Base-by-base conservation (phyloP, 1,140 invertebrate genomes). In the Diabrotica undecimpunctata region DNA sequence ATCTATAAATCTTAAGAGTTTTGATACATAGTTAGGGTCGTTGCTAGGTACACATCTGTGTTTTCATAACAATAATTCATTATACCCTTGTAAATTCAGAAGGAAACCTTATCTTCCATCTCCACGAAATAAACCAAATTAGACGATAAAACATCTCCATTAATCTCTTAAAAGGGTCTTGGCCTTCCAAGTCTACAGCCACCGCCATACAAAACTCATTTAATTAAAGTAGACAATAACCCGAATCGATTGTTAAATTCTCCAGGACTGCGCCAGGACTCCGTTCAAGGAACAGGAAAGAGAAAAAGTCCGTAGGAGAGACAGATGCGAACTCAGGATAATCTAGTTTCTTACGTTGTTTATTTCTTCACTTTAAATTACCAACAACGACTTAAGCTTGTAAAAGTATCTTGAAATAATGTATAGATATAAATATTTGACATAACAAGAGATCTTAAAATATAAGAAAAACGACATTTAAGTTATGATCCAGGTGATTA, bases 211-310 rank as follows among this genome's bases (percentile, higher is more conserved):
- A 46, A 46, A 46, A 46, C n/a, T 46, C 41, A n/a, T 46, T 46
- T 46, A 46, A 46, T 46, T 46, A 46, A 46, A 46, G 41, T 46
- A 46, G 41, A 46, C 41, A 46, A 46, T 46, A 46, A 46, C 41
- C 41, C 41, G 41, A 46, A 46, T 46, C 41, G 41, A 46, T 46
- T 46, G 8, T 46, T 8, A 46, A 46, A 46, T 46, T 46, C 41
- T 46, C 41, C 41, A 46, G 41, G 41, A 10, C n/a, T 46, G 41
- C 41, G n/a, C 41, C n/a, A 46, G 41, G 41, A 46, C 25, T 25
- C 25, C n/a, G 41, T 46, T 46, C 41, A 46, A 46, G 41, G 41
- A 46, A 46, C 41, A n/a, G 8, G 41, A 6, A n/a, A 46, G n/a
- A 46, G 41, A 46, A 46, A 46, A 46, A 46, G 8, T 46, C 25